Evolutionary conservation across 2,113 vertebrate genomes (phyloP).

Genomic region (Neolamprologus brichardi): DNA sequence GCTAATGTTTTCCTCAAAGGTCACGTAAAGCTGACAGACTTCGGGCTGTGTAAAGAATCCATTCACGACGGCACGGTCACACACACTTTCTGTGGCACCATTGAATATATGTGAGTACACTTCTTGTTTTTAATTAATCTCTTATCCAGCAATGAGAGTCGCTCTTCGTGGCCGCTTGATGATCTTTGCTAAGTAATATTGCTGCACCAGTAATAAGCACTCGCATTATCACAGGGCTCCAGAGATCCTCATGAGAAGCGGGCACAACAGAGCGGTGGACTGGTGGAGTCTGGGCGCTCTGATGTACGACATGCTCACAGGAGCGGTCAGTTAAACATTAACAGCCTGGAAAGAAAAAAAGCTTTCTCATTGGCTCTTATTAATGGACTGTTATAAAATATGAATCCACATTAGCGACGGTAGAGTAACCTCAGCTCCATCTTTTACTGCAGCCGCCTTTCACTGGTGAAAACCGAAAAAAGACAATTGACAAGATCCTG

Average conservation of each 20-base stretch:
- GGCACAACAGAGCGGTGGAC: slow-evolving; percentile 97
- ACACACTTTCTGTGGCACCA: slow-evolving; percentile 99
- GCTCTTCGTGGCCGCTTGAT: background rate
- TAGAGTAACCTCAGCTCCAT: background rate
- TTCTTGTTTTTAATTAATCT: background rate
- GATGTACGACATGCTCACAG: slow-evolving; percentile 99
- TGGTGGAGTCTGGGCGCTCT: slow-evolving; percentile 99
- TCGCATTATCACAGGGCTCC: slow-evolving; percentile 80
- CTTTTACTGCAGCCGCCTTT: slow-evolving; percentile 82
- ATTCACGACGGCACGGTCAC: slow-evolving; percentile 98
- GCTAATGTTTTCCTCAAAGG: slow-evolving; percentile 66
- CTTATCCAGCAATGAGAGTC: background rate
- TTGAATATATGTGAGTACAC: slow-evolving; percentile 94
- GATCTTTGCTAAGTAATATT: background rate
- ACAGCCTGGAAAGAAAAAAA: background rate
- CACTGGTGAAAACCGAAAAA: slow-evolving; percentile 97
- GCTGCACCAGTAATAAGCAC: background rate
- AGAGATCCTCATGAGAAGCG: slow-evolving; percentile 97
- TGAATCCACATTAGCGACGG: background rate
- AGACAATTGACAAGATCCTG: slow-evolving; percentile 99
- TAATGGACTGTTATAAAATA: background rate
- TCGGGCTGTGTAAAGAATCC: slow-evolving; percentile 97
- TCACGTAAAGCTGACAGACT: slow-evolving; percentile 97
- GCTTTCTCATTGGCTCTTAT: background rate
- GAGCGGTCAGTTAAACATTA: slow-evolving; percentile 86